Conservation (phyloP, 2,113 vertebrate genomes). For the Natator depressus region DNA sequence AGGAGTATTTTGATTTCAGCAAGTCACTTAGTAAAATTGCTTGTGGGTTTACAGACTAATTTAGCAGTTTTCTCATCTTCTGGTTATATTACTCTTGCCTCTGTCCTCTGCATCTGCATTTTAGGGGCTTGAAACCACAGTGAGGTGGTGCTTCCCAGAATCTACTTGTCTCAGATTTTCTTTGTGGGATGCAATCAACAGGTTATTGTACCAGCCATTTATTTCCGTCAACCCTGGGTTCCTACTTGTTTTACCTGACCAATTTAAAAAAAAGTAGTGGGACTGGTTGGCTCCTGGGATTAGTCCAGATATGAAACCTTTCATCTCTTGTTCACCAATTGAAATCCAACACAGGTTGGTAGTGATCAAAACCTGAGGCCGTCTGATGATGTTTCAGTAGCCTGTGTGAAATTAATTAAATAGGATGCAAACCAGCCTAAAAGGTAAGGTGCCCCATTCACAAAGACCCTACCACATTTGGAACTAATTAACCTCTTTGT, state of each 20-base stretch:
- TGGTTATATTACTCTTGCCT: not conserved
- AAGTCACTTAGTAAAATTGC: not conserved
- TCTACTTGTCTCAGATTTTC: not conserved
- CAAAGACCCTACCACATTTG: not conserved
- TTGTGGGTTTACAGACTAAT: not conserved
- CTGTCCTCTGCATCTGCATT: fast-evolving
- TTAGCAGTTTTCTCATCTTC: not conserved
- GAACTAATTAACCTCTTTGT: not conserved
- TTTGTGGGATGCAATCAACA: not conserved
- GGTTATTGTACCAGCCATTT: not conserved
- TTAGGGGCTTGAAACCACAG: not conserved
- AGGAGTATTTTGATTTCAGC: not conserved
- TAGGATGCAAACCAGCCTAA: not conserved
- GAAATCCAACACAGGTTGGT: not conserved
- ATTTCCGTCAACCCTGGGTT: not conserved
- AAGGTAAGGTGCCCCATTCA: not conserved
- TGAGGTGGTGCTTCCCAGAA: not conserved
- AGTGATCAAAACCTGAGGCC: not conserved
- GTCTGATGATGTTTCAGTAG: not conserved
- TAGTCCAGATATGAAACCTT: not conserved
- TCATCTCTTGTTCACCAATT: not conserved
- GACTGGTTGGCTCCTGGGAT: not conserved
- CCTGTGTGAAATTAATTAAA: not conserved
- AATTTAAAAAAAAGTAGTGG: not conserved
- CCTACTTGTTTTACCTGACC: not conserved